phyloP scores from a whole-genome alignment of 23 tunicate genomes.

The Pegea sp. region DNA sequence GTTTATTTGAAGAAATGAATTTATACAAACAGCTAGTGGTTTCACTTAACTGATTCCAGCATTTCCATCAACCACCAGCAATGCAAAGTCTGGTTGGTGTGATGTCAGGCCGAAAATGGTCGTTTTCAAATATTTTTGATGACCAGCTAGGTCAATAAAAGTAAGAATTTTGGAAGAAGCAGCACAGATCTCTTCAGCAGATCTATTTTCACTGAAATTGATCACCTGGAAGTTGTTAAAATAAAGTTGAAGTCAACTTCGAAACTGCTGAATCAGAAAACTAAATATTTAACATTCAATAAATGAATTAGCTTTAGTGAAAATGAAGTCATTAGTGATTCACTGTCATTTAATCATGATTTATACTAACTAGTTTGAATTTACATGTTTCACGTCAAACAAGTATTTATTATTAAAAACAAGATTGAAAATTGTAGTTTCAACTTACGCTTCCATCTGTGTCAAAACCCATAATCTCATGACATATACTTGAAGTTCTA shows the following conservation, averaged over 20 bases:
- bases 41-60: constrained; percentile 61
- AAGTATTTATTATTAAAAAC: no score
- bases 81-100: constrained; percentile 83
- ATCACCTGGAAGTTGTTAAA: no score
- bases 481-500: constrained; percentile 82
- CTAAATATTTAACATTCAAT: no score
- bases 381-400: no score
- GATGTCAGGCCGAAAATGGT: constrained; percentile 98
- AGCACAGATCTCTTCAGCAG: constrained; percentile 73
- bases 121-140: constrained; percentile 84
- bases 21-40: background rate
- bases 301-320: no score
- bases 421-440: no score
- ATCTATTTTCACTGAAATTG: constrained; percentile 45
- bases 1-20: background rate
- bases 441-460: constrained; percentile 77
- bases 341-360: no score
- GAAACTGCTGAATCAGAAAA: no score
- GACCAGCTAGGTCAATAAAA: constrained; percentile 94
- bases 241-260: no score
- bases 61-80: constrained; percentile 84
- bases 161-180: constrained; percentile 77
- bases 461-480: constrained; percentile 93
- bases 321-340: no score
- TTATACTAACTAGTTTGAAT: no score